These are phyloP conservation scores for Pelmatolapia mariae DNA, from an alignment of 2,113 vertebrate species.

Conservation along the genomic window DNA sequence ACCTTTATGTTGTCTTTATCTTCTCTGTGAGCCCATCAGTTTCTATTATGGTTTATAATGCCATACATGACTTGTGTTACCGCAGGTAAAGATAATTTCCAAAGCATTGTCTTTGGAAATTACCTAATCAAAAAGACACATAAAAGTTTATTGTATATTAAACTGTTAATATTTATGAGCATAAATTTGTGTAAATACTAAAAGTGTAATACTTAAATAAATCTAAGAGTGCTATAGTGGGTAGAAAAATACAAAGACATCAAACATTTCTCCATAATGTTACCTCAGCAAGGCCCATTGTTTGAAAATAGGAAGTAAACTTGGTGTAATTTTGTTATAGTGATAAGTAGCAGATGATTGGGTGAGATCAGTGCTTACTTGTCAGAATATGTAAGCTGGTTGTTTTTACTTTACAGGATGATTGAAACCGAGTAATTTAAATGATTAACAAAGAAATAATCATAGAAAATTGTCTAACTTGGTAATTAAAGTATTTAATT, in stretches of 20 bases:
- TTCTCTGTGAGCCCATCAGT: slow-evolving; percentile 38
- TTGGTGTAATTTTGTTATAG: background rate
- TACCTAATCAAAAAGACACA: background rate
- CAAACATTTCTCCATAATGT: background rate
- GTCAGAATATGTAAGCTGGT: background rate
- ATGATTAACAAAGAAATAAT: background rate
- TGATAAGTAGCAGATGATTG: background rate
- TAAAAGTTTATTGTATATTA: background rate
- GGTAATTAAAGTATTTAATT: background rate
- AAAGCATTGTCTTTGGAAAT: background rate
- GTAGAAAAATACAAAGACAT: background rate
- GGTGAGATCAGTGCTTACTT: background rate
- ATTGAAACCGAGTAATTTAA: background rate
- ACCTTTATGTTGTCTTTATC: slow-evolving; percentile 55
- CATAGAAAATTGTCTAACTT: background rate
- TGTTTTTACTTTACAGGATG: background rate
- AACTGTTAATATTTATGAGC: background rate
- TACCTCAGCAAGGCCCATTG: background rate
- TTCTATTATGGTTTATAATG: slow-evolving; percentile 46
- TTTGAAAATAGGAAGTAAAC: background rate
- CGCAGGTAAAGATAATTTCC: slow-evolving; percentile 32
- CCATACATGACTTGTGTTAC: slow-evolving; percentile 20
- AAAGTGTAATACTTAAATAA: background rate
- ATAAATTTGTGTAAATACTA: background rate
- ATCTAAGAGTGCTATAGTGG: background rate